phyloP scores from a whole-genome alignment of 1,140 invertebrate genomes.

The Linepithema humile region DNA sequence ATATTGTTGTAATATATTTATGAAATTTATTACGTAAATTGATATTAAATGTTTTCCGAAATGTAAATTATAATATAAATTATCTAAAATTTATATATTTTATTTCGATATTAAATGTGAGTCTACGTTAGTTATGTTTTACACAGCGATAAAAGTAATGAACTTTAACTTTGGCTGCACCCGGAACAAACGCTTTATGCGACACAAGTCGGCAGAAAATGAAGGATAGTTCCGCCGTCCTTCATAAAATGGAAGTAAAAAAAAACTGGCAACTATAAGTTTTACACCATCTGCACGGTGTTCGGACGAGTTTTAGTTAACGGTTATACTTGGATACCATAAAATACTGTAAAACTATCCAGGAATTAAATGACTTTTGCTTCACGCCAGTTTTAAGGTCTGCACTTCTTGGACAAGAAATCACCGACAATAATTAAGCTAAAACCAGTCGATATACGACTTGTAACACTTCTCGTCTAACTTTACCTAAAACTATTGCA shows the following conservation, averaged over 20 bases:
- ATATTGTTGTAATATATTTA: neutral
- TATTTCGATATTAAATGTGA: neutral
- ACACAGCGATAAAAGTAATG: constrained; percentile 14
- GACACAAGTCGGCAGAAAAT: constrained; percentile 15
- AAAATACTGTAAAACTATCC: constrained; percentile 28
- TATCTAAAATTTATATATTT: neutral
- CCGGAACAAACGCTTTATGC: constrained; percentile 6
- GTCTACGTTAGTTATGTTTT: no score
- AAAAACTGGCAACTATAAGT: constrained; percentile 32
- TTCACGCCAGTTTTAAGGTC: neutral
- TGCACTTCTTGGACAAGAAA: neutral
- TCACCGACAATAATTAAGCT: constrained; percentile 17
- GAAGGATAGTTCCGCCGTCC: constrained; percentile 12
- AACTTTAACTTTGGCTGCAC: constrained; percentile 4
- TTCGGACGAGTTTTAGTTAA: constrained; percentile 43
- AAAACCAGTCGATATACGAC: neutral
- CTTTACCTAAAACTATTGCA: constrained; percentile 14
- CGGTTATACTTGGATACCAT: constrained; percentile 40
- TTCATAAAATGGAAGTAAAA: constrained; percentile 24
- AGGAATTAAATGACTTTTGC: constrained; percentile 28
- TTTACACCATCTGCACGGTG: constrained; percentile 36
- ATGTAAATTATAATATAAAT: neutral
- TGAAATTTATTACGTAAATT: neutral
- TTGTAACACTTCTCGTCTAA: neutral
- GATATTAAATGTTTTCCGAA: neutral